A percentile compares a stretch with the other conserved stretches of the same genome.
Conservation (phyloP, 2,888 invertebrate genomes). For the Drosophila nr. perissopoda region DNA sequence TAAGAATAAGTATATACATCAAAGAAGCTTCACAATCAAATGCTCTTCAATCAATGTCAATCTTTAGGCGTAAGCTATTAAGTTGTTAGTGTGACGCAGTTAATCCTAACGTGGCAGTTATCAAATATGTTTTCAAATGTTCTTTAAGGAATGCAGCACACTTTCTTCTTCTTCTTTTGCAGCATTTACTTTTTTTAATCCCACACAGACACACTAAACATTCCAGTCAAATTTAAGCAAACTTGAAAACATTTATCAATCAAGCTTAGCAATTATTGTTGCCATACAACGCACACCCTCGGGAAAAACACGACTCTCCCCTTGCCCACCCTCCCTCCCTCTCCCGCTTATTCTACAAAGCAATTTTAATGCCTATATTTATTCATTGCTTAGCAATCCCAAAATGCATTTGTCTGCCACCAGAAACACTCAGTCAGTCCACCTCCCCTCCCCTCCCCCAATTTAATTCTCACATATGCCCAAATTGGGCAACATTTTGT, state of each 20-base stretch:
- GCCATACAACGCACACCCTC: neutral
- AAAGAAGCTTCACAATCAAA: neutral
- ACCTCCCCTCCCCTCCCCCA: neutral
- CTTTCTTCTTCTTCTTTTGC: neutral
- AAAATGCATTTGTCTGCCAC: constrained; percentile 16
- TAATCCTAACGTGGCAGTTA: neutral
- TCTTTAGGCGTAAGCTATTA: neutral
- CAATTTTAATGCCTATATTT: constrained; percentile 29
- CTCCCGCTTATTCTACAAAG: neutral
- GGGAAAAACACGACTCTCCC: neutral
- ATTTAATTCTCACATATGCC: constrained; percentile 45
- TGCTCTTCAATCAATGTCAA: neutral
- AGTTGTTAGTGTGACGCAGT: neutral
- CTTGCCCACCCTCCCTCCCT: neutral
- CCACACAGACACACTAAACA: constrained; percentile 18
- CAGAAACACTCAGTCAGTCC: neutral
- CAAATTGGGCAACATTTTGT: constrained; percentile 27
- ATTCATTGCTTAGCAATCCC: constrained; percentile 38
- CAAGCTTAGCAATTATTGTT: constrained; percentile 42
- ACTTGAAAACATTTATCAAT: constrained; percentile 39
- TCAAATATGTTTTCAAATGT: neutral
- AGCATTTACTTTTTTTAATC: neutral
- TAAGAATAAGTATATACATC: neutral
- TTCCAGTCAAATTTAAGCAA: constrained; percentile 11
- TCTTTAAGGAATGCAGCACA: neutral